These are phyloP conservation scores for Alethe castanea DNA, from an alignment of 2,113 vertebrate species.

Conservation along the genomic window DNA sequence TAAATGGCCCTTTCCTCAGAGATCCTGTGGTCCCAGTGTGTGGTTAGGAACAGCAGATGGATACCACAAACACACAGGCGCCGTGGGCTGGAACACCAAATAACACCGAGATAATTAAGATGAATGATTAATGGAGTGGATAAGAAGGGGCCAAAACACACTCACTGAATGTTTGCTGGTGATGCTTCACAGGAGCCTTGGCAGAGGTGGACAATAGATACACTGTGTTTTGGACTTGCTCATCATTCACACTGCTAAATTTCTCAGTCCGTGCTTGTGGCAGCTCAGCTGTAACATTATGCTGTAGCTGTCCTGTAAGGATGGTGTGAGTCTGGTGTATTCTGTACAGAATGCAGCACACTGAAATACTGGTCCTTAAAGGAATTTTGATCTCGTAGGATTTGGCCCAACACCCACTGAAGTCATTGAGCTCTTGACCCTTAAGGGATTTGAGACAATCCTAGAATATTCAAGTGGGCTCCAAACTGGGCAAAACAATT, in stretches of 20 bases:
- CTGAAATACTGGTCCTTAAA: slow-evolving; percentile 18
- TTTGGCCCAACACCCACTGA: slow-evolving; percentile 23
- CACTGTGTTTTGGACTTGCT: background rate
- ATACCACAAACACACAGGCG: background rate
- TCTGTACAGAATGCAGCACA: background rate
- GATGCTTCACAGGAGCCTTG: background rate
- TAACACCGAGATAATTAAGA: background rate
- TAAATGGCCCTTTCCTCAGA: background rate
- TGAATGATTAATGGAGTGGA: slow-evolving; percentile 34
- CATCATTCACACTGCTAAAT: background rate
- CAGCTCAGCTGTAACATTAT: background rate
- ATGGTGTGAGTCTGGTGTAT: background rate
- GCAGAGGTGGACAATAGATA: background rate
- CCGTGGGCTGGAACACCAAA: slow-evolving; percentile 23
- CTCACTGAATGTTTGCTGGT: background rate
- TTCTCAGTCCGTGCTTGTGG: background rate
- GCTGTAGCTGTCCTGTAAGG: background rate
- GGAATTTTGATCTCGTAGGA: slow-evolving; percentile 19
- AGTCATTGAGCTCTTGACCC: slow-evolving; percentile 44
- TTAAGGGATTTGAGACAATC: slow-evolving; percentile 12
- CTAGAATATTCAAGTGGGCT: slow-evolving; percentile 41
- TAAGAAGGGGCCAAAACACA: background rate
- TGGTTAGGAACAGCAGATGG: slow-evolving; percentile 44
- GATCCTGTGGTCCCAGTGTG: background rate
- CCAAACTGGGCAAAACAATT: slow-evolving; percentile 1